Percentiles rank a stretch among this genome's conserved stretches.
Evolutionary conservation across 2,888 invertebrate genomes (phyloP).

Genomic region (Eristalinus aeneus): DNA sequence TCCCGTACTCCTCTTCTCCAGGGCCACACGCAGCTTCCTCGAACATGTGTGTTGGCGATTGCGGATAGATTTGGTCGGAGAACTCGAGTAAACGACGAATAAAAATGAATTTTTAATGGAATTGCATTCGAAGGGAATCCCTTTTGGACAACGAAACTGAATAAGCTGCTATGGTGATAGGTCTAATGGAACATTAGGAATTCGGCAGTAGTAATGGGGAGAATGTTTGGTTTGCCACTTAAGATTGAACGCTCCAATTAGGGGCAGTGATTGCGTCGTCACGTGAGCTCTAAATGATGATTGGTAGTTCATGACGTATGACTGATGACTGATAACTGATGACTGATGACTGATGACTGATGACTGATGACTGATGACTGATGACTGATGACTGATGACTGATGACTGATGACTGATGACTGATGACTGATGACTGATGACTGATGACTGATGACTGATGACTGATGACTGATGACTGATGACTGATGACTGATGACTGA

Average conservation of each 20-base stretch:
- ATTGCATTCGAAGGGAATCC: slow-evolving; percentile 10
- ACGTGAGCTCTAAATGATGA: too few species aligned
- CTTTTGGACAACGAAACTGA: neutral
- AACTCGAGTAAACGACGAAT: slow-evolving; percentile 3
- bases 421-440: neutral
- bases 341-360: neutral
- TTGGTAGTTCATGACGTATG: too few species aligned
- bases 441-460: neutral
- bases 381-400: neutral
- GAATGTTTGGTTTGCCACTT: neutral
- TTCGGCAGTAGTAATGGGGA: neutral
- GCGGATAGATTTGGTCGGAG: neutral
- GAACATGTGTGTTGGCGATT: neutral
- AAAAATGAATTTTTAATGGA: slow-evolving; percentile 33
- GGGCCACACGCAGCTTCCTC: slow-evolving; percentile 7
- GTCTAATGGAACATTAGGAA: slow-evolving; percentile 1
- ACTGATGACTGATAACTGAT: neutral
- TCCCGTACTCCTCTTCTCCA: neutral
- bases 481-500: neutral
- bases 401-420: neutral
- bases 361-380: neutral
- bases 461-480: neutral
- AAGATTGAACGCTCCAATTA: neutral
- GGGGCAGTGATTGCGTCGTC: neutral
- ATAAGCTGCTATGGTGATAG: slow-evolving; percentile 14